Base-by-base conservation (phyloP, 1,140 invertebrate genomes). In the Drosophila grimshawi region DNA sequence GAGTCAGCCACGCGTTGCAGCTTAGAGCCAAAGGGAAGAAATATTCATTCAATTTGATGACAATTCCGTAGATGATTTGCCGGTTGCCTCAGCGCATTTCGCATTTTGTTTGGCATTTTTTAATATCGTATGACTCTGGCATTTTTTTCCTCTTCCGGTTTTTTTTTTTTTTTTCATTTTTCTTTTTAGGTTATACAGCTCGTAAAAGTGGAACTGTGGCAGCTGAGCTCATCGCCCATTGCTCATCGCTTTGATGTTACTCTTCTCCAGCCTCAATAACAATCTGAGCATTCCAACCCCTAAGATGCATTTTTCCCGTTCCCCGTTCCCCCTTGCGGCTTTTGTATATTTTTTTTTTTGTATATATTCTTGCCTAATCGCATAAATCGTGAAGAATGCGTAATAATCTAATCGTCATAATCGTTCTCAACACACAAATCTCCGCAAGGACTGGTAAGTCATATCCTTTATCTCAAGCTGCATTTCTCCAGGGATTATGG, bases 31-130 rank as follows among this genome's bases (percentile, higher is more conserved):
- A 48, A 49, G 53, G 46, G 62, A 57, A 19, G 52, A 41, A 59
- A 61, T 57, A 72, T 70, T 76, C 80, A 80, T 88, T 88, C 85
- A 88, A 88, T 88, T 88, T 88, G 80, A 88, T 88, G 83, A 88
- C 83, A 88, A 88, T 88, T 88, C 85, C 85, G 85, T 55, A 83
- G 83, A 88, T 88, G 85, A 88, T 89, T 83, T 89, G 83, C 78
- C 73, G 85, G 85, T 83, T 78, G 80, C 73, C 80, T 82, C 82
- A 73, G 83, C 80, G 65, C 39, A 10, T 88, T 89, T 78, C 80
- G 85, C 66, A 10, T 88, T 89, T 78, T 80, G 85, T 63, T 83
- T 78, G 83, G 85, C 73, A 88, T 88, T 88, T 86, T 88, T 88
- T 88, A 88, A 89, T 88, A 73, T 73, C 64, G 46, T 61, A 89